Evolutionary conservation across 2,797 vertebrate species (phyloP).

Genomic region (Acrossocheilus fasciatus): DNA sequence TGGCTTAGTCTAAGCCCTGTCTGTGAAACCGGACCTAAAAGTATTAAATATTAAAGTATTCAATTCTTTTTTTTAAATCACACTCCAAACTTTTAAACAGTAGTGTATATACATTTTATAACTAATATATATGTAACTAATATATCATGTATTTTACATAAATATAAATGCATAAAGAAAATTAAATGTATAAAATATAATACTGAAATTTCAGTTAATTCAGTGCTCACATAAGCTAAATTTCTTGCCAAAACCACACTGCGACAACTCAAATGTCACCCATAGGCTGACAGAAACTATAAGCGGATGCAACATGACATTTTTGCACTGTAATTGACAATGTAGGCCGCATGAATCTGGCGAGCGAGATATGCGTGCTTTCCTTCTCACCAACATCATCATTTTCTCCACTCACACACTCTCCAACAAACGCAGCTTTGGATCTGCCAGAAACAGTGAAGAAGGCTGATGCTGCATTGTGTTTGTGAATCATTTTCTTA

Average conservation of each 20-base stretch:
- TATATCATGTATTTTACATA: background rate
- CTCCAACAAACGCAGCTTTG: background rate
- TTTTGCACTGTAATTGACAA: constrained; percentile 15
- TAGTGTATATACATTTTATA: no score
- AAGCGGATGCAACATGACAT: background rate
- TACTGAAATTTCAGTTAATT: background rate
- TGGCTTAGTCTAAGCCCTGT: no score
- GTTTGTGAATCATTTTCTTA: background rate
- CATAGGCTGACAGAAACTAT: background rate
- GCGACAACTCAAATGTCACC: constrained; percentile 2
- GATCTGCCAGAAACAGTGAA: background rate
- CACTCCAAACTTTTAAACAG: no score
- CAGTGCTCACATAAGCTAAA: background rate
- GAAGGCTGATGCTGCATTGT: background rate
- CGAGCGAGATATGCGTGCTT: background rate
- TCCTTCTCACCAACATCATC: background rate
- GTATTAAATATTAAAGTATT: no score
- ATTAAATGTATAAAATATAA: background rate
- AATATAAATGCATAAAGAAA: background rate
- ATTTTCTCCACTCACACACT: background rate
- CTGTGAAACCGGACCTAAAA: no score
- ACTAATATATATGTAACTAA: no score
- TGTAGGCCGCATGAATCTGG: background rate
- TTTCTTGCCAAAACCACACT: background rate
- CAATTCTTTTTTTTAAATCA: no score